Evolutionary conservation across 2,888 invertebrate genomes (phyloP), one percentile per base, ranked within the genome.

Genomic region (Elegia similella): DNA sequence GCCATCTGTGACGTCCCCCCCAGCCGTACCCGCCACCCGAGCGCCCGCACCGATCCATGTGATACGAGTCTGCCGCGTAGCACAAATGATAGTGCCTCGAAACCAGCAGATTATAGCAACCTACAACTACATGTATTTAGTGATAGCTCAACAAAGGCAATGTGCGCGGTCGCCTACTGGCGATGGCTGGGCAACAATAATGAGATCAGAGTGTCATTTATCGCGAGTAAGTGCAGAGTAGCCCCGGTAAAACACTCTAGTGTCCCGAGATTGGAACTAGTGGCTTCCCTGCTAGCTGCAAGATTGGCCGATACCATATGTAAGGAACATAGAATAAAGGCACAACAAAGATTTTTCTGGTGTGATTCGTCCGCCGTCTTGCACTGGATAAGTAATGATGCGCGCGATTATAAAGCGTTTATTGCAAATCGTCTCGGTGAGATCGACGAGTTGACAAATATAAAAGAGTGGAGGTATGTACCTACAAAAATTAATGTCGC

Each of bases 101-200:
- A 13, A n/a, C 12, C 42, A 12, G 42, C 10, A n/a, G 12, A 12
- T 42, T 42, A 42, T 42, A 13, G 13, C 10, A 43, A 60, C 46
- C 53, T 64, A 59, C 53, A 64, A 13, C 44, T 64, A 32, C 64
- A 64, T 48, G 43, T 59, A 23, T 64, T 64, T 58, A 56, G 62
- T 34, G 60, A 64, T 17, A 52, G 60, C 0, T 59, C 60, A 6
- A 42, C 56, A 0, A 50, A 61, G 23, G 61, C 62, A 0, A 59
- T 62, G 54, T 59, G 64, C 17, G 44, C 63, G 0, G 61, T 59
- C 8, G 58, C 56, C 15, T 64, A 62, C 29, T 64, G 59, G 61
- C 59, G 62, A n/a, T 59, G 60, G 50, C 17, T 17, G 10, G 13
- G 34, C 10, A 30, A 44, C 42, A 30, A 30, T 30, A 42, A 30